These are phyloP conservation scores for Fabriciana adippe DNA, from an alignment of 2,888 invertebrate species.

Conservation along the genomic window DNA sequence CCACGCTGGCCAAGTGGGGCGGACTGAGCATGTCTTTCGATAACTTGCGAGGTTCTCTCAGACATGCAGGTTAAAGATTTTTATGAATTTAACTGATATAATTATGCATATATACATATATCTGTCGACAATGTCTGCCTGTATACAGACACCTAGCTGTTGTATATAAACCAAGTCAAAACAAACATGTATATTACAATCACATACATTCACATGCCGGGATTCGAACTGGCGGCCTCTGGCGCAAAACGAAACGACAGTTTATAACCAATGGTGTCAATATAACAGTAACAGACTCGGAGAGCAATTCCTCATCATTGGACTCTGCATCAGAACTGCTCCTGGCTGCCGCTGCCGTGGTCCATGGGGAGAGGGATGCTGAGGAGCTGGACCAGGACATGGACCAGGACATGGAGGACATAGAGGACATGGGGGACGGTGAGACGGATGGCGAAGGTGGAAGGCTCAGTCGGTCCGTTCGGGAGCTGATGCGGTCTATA, in stretches of 20 bases:
- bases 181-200: too few species aligned
- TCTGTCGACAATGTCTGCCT: too few species aligned
- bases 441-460: slow-evolving; percentile 15
- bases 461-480: slow-evolving; percentile 62
- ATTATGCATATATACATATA: too few species aligned
- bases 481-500: slow-evolving; percentile 69
- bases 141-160: too few species aligned
- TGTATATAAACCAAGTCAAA: too few species aligned
- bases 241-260: background rate
- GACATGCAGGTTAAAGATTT: too few species aligned
- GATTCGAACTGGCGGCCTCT: background rate
- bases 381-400: slow-evolving; percentile 32
- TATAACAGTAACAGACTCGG: slow-evolving; percentile 58
- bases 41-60: too few species aligned
- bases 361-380: slow-evolving; percentile 40
- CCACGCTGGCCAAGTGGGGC: too few species aligned
- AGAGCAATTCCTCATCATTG: slow-evolving; percentile 58
- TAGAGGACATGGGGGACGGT: slow-evolving; percentile 35
- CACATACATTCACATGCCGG: too few species aligned
- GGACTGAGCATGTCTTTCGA: too few species aligned
- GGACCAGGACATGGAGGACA: slow-evolving; percentile 52
- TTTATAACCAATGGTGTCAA: background rate
- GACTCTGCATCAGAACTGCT: slow-evolving; percentile 59
- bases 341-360: slow-evolving; percentile 53
- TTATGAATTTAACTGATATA: too few species aligned